Base-by-base conservation (phyloP, 2,888 invertebrate species). In the Allygus modestus region DNA sequence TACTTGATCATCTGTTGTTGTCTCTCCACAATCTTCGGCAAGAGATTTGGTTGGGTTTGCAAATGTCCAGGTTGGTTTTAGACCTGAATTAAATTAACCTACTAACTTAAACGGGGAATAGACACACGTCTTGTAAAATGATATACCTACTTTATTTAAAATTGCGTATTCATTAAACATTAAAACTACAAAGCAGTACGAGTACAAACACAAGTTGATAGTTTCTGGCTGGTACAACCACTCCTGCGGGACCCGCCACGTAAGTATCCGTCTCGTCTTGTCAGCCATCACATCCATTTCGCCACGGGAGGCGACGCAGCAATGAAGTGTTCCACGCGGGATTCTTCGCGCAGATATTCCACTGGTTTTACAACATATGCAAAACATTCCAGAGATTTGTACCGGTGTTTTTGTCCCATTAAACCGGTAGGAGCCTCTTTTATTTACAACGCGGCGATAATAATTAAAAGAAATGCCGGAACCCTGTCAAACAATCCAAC, bases 391-490 rank as follows among this genome's bases (percentile, higher is more conserved):
- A 41, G 15, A 71, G 71, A 41, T 71, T 41, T 71, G 71, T 71
- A 41, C 41, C 71, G 71, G 71, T 23, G 71, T 71, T 71, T 37
- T 41, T 77, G 77, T 12, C 28, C 28, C 46, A 28, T 51, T 51
- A 51, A 73, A 77, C 77, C 26, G 77, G 77, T 51, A 77, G 77
- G 46, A 51, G 51, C 31, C 26, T 23, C 61, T 31, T 33, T 69
- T 33, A 41, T 71, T 71, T 71, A 41, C 71, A 71, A 41, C 71
- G 20, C 23, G 71, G 71, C 41, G 71, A 71, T 41, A 71, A 71
- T 71, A 71, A 71, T 71, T 71, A 71, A 71, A 71, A 71, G 71
- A 41, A 71, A 71, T 41, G 41, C 71, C 71, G n/a, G 71, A 37
- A 41, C 41, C 33, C 33, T 41, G 71, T 71, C 71, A 71, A 37